These are phyloP conservation scores for Salvelinus sp. DNA, from an alignment of 2,113 vertebrate genomes.

Conservation along the genomic window DNA sequence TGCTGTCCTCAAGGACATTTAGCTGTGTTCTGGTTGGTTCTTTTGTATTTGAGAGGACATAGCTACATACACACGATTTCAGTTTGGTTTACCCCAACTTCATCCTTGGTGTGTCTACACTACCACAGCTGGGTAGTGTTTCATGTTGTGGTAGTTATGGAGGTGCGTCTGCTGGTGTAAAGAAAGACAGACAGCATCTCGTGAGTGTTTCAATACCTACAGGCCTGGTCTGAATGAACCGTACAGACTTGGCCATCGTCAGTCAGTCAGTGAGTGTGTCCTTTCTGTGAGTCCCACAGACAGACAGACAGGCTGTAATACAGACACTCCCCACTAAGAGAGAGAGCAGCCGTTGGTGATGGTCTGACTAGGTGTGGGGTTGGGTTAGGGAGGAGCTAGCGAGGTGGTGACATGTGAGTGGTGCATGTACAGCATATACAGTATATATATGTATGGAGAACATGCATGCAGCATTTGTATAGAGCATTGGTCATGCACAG, in stretches of 20 bases:
- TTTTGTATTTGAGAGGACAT: slow-evolving; percentile 2
- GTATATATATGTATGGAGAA: slow-evolving; percentile 47
- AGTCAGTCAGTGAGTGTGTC: slow-evolving; percentile 53
- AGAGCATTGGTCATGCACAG: slow-evolving; percentile 68
- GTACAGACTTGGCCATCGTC: slow-evolving; percentile 36
- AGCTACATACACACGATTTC: background rate
- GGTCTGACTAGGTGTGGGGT: slow-evolving; percentile 75
- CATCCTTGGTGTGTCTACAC: slow-evolving; percentile 21
- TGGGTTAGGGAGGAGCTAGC: slow-evolving; percentile 57
- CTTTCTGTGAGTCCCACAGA: slow-evolving; percentile 64
- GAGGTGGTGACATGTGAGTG: slow-evolving; percentile 67
- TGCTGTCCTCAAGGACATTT: slow-evolving; percentile 55
- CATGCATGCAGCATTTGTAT: slow-evolving; percentile 64
- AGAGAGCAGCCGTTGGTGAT: slow-evolving; percentile 83
- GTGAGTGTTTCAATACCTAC: slow-evolving; percentile 40
- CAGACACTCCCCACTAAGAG: slow-evolving; percentile 71
- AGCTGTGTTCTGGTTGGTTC: slow-evolving; percentile 5
- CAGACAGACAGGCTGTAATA: slow-evolving; percentile 38
- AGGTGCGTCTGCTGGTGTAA: slow-evolving; percentile 18
- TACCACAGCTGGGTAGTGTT: slow-evolving; percentile 23
- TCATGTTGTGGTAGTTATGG: slow-evolving; percentile 13
- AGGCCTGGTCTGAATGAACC: slow-evolving; percentile 50
- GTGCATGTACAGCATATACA: slow-evolving; percentile 23
- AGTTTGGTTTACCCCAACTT: slow-evolving; percentile 8
- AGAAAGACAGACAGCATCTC: slow-evolving; percentile 23